phyloP scores from a whole-genome alignment of 2,797 vertebrate species.

The Pyrocephalus nanus region DNA sequence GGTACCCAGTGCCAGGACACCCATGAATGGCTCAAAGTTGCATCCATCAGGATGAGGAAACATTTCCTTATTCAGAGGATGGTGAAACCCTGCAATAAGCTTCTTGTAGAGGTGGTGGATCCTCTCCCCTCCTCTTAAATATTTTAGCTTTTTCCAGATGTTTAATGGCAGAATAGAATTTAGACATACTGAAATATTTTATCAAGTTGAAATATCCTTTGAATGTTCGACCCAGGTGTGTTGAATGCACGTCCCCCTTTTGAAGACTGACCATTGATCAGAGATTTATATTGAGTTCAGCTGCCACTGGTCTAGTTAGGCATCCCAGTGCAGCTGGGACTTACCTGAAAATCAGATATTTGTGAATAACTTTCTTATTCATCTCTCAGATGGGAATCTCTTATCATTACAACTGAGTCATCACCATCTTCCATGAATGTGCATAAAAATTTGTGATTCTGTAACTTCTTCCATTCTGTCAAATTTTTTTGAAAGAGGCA shows the following conservation, averaged over 20 bases:
- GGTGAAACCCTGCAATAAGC: background rate
- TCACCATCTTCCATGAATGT: background rate
- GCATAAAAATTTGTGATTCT: background rate
- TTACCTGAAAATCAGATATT: background rate
- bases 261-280: background rate
- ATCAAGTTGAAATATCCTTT: background rate
- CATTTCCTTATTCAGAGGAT: background rate
- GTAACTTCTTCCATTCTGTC: background rate
- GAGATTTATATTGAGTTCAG: background rate
- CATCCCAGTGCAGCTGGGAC: rapidly evolving
- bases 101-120: background rate
- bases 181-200: background rate
- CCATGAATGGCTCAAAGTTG: background rate
- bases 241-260: background rate
- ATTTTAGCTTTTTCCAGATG: background rate
- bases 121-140: no score
- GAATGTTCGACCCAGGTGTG: background rate
- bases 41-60: background rate
- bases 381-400: background rate
- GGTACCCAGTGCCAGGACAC: background rate
- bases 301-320: background rate
- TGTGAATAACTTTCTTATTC: background rate
- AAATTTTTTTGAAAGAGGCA: background rate
- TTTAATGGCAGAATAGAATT: background rate
- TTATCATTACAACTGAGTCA: background rate